Base-by-base conservation (phyloP, 2,888 invertebrate genomes). In the Ennomos quercinarius region DNA sequence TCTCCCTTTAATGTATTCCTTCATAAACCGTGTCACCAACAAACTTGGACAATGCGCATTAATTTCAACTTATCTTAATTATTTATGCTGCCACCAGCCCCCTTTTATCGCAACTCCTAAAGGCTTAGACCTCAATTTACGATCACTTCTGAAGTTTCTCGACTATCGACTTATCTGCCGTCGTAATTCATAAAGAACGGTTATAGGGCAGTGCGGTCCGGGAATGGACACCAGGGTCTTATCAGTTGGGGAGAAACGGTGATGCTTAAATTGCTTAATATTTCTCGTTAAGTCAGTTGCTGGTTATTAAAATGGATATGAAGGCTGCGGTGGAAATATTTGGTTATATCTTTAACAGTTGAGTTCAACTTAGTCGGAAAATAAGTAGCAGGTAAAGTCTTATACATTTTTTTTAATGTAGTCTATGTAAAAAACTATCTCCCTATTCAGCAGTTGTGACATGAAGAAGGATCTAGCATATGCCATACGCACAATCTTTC, bases 141-240 rank as follows among this genome's bases (percentile, higher is more conserved):
- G 53, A 62, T 51, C 51, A 43, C 53, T 46, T 27, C 43, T 39
- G 38, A 72, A 72, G 60, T 72, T 72, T 60, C 36, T 50, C 68
- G 63, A 67, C 69, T 66, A 70, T 59, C 57, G 63, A 52, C 61
- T 66, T 68, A 68, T 68, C 68, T 49, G 58, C 17, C 45, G 52
- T 13, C 58, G 62, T 68, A 61, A 66, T 54, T 70, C 66, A 67
- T 66, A 61, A 64, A 47, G 61, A 51, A 59, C 57, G 46, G 50
- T 61, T 59, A 59, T 63, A 53, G 58, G 50, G 41, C 37, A 11
- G 10, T 38, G 38, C 38, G 40, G 47, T 39, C 48, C 34, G 27
- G 40, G 39, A 40, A 37, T 10, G 40, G 49, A 11, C 45, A 41
- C 36, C 4, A 27, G 10, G 8, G 35, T 12, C 49, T 50, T 50